Evolutionary conservation across 2,797 vertebrate species (phyloP), one percentile per base, ranked within the genome.

Genomic region (Microchirus variegatus): DNA sequence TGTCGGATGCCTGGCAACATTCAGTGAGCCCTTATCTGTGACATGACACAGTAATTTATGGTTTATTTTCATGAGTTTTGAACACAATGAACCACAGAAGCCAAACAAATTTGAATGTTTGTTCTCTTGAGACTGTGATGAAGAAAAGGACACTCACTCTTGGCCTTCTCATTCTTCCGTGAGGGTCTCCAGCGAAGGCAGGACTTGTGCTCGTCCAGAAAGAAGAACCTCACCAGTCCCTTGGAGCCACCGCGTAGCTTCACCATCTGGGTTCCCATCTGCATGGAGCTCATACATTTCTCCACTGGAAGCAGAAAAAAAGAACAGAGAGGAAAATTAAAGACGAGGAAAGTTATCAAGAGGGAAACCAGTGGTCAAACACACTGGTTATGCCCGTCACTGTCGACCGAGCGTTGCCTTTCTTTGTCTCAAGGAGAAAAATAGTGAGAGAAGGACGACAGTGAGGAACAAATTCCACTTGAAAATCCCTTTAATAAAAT

Each of bases 151-250:
- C 2, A 94, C 97, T 98, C 88, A 99, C 97, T 99, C 87, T 98
- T 99, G 76, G 97, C 97, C 75, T 96, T 98, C 84, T 99, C 97
- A 2, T 97, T 98, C 89, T 99, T 99, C 49, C 97, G 94, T 0
- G 97, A 99, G 0, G 97, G 97, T 75, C 97, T 92, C 97, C 97
- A 99, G 78, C 97, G 95, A 76, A 99, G 95, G 71, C 96, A 99
- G 9, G 97, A 97, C 79, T 96, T 97, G 86, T 98, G 96, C 22
- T 98, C 94, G 1, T 99, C 97, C 90, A 99, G 77, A 86, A 91
- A 98, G 81, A 97, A 99, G 91, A 95, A 96, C 6, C 97, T 95
- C 44, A 95, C 94, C 61, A 99, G 87, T 19, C 97, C 96, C 85
- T 95, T 98, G 89, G 97, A 95, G 45, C 97, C 82, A 0, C 97